Evolutionary conservation across 1,140 invertebrate species (phyloP).

Genomic region (Heliothis virescens): DNA sequence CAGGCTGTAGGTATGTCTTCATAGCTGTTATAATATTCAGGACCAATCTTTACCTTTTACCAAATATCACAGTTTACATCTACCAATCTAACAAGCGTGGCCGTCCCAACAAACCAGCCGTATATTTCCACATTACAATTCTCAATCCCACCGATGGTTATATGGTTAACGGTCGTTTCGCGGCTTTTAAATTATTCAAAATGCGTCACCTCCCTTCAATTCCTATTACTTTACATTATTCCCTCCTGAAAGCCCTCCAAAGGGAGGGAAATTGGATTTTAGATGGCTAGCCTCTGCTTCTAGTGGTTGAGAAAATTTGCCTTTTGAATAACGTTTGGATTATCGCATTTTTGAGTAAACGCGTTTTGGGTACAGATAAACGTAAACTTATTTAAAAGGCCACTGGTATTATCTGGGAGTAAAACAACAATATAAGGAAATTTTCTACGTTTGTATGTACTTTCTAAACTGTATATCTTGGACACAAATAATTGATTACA

Average conservation of each 20-base stretch:
- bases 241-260: conserved; percentile 7
- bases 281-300: background rate
- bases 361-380: too few species aligned
- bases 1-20: too few species aligned
- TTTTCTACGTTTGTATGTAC: too few species aligned
- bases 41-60: too few species aligned
- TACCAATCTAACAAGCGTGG: too few species aligned
- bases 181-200: conserved; percentile 29
- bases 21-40: too few species aligned
- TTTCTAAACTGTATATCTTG: too few species aligned
- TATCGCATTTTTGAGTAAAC: background rate
- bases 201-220: conserved; percentile 25
- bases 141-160: conserved; percentile 13
- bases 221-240: conserved; percentile 31
- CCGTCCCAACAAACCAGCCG: background rate
- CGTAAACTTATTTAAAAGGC: too few species aligned
- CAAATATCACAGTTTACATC: too few species aligned
- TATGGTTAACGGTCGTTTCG: conserved; percentile 23
- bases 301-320: background rate
- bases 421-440: too few species aligned
- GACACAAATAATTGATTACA: too few species aligned
- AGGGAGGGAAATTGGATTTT: conserved; percentile 25
- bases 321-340: conserved; percentile 2
- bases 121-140: conserved; percentile 14
- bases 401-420: too few species aligned